Percentiles rank a stretch among this genome's conserved stretches.
Conservation (phyloP, 2,888 invertebrate species). For the Exephanes ischioxanthus region DNA sequence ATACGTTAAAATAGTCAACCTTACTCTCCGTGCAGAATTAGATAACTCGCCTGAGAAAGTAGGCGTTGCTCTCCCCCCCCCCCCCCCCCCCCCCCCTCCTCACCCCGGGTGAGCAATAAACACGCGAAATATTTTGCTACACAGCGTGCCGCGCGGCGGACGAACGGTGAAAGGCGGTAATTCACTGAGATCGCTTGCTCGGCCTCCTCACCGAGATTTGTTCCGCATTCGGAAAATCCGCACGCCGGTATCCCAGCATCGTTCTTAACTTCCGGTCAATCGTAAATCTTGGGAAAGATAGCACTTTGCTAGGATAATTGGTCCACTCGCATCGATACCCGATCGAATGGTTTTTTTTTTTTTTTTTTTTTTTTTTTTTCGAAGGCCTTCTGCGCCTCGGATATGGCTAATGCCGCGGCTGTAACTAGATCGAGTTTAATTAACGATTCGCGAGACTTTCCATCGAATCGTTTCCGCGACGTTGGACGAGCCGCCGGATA, state of each 20-base stretch:
- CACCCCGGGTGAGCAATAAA: background rate
- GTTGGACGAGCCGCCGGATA: background rate
- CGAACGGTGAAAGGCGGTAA: slow-evolving; percentile 51
- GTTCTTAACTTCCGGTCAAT: slow-evolving; percentile 41
- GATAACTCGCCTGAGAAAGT: background rate
- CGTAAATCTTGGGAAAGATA: slow-evolving; percentile 20
- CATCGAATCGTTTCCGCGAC: slow-evolving; percentile 49
- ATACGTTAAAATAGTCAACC: background rate
- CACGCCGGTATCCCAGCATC: background rate
- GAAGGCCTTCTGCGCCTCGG: background rate
- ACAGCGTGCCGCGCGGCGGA: background rate
- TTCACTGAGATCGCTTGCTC: slow-evolving; percentile 26
- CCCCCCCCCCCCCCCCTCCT: too few species aligned
- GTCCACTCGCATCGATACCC: slow-evolving; percentile 11
- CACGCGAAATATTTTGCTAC: slow-evolving; percentile 17
- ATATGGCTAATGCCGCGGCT: background rate
- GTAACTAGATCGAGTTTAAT: background rate
- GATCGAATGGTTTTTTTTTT: slow-evolving; percentile 17
- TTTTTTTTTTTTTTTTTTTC: slow-evolving; percentile 14
- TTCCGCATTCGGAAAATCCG: slow-evolving; percentile 56
- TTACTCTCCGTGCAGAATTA: background rate
- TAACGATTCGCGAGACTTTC: slow-evolving; percentile 42
- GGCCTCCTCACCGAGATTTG: slow-evolving; percentile 23
- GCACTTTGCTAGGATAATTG: slow-evolving; percentile 1
- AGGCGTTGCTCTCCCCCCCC: background rate